phyloP scores from a whole-genome alignment of 2,797 vertebrate species.

The Cyprinella venusta region DNA sequence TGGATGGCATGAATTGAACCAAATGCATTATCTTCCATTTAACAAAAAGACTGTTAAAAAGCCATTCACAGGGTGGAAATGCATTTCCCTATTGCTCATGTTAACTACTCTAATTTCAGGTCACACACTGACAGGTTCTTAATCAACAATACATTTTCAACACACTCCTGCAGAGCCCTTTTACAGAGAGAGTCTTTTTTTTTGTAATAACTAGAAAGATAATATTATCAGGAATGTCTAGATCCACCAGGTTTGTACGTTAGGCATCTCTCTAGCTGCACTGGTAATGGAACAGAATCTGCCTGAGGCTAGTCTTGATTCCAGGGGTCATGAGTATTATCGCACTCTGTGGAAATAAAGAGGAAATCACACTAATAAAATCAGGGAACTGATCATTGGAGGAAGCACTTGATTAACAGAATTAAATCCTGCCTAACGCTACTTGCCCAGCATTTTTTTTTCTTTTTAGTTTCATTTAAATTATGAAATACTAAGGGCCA shows the following conservation, averaged over 20 bases:
- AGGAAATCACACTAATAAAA: constrained; percentile 16
- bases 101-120: constrained; percentile 60
- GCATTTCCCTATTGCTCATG: constrained; percentile 43
- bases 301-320: constrained; percentile 38
- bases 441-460: too few relatives aligned
- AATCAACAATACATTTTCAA: constrained; percentile 56
- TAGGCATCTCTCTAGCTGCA: constrained; percentile 28
- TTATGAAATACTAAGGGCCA: neutral
- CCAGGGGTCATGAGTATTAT: constrained; percentile 36
- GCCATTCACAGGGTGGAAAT: constrained; percentile 52
- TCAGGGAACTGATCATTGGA: neutral
- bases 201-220: constrained; percentile 56
- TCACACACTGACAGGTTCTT: constrained; percentile 50
- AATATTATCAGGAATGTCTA: constrained; percentile 28
- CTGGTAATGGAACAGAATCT: constrained; percentile 27
- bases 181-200: neutral
- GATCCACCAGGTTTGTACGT: neutral
- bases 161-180: constrained; percentile 59
- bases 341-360: constrained; percentile 1
- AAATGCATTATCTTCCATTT: constrained; percentile 55
- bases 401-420: neutral
- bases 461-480: too few relatives aligned
- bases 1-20: constrained; percentile 58
- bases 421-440: too few relatives aligned
- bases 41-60: constrained; percentile 59